These are phyloP conservation scores for Sminthurinus signatus DNA, from an alignment of 1,140 invertebrate genomes.

Conservation along the genomic window DNA sequence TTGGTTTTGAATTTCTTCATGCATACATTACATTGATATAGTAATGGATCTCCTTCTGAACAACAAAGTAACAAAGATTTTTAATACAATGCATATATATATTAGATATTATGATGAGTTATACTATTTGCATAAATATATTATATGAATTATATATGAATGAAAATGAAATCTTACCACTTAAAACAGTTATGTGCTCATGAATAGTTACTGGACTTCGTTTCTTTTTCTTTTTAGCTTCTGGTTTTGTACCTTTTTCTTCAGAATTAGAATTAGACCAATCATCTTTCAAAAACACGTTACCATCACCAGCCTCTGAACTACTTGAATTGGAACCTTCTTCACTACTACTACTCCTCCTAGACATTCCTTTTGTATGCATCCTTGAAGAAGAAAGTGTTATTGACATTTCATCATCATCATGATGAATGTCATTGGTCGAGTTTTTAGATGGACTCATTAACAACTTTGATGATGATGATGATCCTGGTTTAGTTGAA, in stretches of 20 bases:
- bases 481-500: not conserved
- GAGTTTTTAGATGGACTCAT: not conserved
- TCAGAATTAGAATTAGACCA: not conserved
- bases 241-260: not conserved
- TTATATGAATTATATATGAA: too few relatives aligned
- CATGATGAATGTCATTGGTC: too few relatives aligned
- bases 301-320: not conserved
- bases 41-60: constrained; percentile 31
- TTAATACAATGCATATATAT: too few relatives aligned
- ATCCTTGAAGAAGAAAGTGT: too few relatives aligned
- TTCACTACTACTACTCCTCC: constrained; percentile 2
- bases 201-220: constrained; percentile 33
- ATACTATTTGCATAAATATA: not conserved
- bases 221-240: constrained; percentile 34
- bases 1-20: constrained; percentile 53
- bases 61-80: not conserved
- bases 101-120: not conserved
- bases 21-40: constrained; percentile 51
- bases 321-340: not conserved
- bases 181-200: constrained; percentile 34
- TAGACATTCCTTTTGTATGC: too few relatives aligned
- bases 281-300: not conserved
- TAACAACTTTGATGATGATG: not conserved
- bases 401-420: too few relatives aligned
- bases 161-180: constrained; percentile 24